These are phyloP conservation scores for Daptonema setosum DNA, from an alignment of 2,888 invertebrate species.

Conservation along the genomic window DNA sequence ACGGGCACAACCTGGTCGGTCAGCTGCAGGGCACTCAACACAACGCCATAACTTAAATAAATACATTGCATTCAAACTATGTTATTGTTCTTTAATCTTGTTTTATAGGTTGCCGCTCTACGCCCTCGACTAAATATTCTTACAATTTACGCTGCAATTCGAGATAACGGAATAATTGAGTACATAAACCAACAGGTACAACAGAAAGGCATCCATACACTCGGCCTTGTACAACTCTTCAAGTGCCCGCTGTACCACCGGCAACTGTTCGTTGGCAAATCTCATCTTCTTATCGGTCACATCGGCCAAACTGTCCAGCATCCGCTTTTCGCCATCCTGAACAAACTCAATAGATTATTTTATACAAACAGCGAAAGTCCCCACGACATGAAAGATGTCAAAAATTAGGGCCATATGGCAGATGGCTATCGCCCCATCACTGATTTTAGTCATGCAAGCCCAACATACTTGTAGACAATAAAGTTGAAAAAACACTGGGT, in stretches of 20 bases:
- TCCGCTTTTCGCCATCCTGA: conserved; percentile 61
- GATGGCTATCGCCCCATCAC: too few relatives aligned
- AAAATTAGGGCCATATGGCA: too few relatives aligned
- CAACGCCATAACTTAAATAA: conserved; percentile 66
- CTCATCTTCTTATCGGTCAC: conserved; percentile 30
- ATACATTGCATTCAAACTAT: too few relatives aligned
- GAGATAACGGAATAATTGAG: too few relatives aligned
- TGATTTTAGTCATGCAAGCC: too few relatives aligned
- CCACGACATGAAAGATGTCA: too few relatives aligned
- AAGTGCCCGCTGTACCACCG: conserved; percentile 4
- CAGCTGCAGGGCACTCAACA: conserved; percentile 63
- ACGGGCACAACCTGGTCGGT: conserved; percentile 52
- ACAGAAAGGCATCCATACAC: not conserved
- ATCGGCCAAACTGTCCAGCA: conserved; percentile 57
- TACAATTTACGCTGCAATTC: too few relatives aligned
- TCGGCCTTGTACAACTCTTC: not conserved
- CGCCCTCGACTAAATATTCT: too few relatives aligned
- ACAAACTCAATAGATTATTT: not conserved
- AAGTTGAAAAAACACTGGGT: too few relatives aligned
- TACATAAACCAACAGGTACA: not conserved
- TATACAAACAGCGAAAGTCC: not conserved
- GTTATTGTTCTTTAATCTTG: too few relatives aligned
- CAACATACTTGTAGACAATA: too few relatives aligned
- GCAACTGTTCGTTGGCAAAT: conserved; percentile 1
- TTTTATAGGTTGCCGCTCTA: too few relatives aligned